Evolutionary conservation across 1,140 invertebrate genomes (phyloP).

Genomic region (Hormaphis cornu): DNA sequence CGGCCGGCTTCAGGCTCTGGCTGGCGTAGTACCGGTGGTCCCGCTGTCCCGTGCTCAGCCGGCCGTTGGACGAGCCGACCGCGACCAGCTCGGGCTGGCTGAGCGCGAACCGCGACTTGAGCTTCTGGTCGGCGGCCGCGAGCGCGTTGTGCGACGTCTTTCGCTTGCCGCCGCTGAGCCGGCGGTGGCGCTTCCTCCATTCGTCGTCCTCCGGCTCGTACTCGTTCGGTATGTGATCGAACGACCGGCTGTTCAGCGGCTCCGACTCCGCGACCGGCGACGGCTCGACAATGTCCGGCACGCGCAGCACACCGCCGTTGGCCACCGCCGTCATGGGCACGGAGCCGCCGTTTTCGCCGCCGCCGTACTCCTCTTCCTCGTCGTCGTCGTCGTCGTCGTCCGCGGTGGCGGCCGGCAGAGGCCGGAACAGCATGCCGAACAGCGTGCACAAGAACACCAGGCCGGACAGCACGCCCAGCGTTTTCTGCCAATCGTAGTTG

Average conservation of each 20-base stretch:
- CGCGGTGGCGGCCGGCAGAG: slow-evolving; percentile 39
- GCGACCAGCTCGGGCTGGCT: slow-evolving; percentile 53
- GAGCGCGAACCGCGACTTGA: slow-evolving; percentile 39
- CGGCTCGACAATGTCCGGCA: slow-evolving; percentile 8
- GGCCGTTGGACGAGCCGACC: slow-evolving; percentile 35
- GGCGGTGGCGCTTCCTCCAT: slow-evolving; percentile 29
- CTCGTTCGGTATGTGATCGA: neutral
- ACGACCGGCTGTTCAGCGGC: neutral
- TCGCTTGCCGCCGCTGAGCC: slow-evolving; percentile 27
- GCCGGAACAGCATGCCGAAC: slow-evolving; percentile 74
- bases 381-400: neutral
- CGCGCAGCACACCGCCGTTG: too few species aligned
- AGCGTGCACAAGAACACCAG: slow-evolving; percentile 72
- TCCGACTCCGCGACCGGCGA: neutral
- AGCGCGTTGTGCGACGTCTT: neutral
- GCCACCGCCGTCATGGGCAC: neutral
- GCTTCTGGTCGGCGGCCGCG: slow-evolving; percentile 10
- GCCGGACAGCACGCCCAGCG: slow-evolving; percentile 68
- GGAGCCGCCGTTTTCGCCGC: neutral
- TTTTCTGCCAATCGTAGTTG: slow-evolving; percentile 38
- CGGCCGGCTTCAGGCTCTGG: slow-evolving; percentile 31
- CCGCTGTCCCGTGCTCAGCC: slow-evolving; percentile 37
- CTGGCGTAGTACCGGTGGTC: slow-evolving; percentile 9
- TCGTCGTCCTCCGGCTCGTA: neutral
- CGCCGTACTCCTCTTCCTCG: neutral